Evolutionary conservation across 2,113 vertebrate genomes (phyloP), one percentile per base, ranked within the genome.

Genomic region (Actenoides lindsayi): DNA sequence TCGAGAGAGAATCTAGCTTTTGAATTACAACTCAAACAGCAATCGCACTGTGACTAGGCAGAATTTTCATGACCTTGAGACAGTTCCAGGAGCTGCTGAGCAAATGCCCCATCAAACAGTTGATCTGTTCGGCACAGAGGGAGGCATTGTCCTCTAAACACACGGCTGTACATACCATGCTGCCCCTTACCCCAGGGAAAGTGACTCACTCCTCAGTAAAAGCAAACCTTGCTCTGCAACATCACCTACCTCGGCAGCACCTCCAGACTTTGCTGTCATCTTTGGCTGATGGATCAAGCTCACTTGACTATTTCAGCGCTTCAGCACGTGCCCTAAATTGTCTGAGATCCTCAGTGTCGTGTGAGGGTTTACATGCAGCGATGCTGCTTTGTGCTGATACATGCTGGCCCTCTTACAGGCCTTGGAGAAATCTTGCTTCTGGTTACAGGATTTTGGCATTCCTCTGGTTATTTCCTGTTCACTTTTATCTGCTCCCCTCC

Each of bases 1-100:
- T 85, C 2, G 12, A 93, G 84, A 77, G 80, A 84, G 59, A 89
- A 92, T 83, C 80, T 73, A 85, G 87, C 81, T 94, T 89, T 94
- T 78, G 39, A 87, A 19, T 84, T 79, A n/a, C 8, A 28, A 37
- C 65, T 70, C 86, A 77, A 89, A 21, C 68, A 82, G 74, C 42
- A 2, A n/a, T 12, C 19, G 11, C 25, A 24, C 48, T 75, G 73
- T 69, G 80, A 77, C 70, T 57, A 42, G 83, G 56, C 82, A 85
- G 65, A 89, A 59, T 76, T 76, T 64, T 85, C 5, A 9, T 74
- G 86, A 64, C 50, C 86, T 83, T 70, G 83, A 89, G 87, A 10
- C 67, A 2, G 1, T 78, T 83, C 65, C 27, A 59, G 94, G 85
- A 86, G 46, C 71, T 94, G 79, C 76, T 73, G 71, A 90, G 82